These are phyloP conservation scores for Phrynocephalus forsythii DNA, from an alignment of 2,797 vertebrate species.

Conservation along the genomic window DNA sequence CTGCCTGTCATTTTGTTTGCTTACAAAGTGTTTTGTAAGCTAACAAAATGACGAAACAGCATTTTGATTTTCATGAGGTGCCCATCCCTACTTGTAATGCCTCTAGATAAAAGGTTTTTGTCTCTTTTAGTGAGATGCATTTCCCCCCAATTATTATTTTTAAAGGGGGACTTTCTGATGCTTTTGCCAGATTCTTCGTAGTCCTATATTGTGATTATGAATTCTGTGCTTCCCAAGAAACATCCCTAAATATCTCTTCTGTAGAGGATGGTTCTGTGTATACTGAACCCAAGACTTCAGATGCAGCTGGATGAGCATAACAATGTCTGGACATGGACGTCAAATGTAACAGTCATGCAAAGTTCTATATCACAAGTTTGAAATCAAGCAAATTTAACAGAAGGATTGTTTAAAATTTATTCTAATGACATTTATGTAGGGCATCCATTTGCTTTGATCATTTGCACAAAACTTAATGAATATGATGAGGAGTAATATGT, in stretches of 20 bases:
- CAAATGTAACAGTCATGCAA: slow-evolving; percentile 52
- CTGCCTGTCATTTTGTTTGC: too few species aligned
- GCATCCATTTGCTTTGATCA: slow-evolving; percentile 51
- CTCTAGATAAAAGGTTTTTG: background rate
- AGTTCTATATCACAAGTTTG: slow-evolving; percentile 45
- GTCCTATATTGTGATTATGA: slow-evolving; percentile 19
- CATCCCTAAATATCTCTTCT: slow-evolving; percentile 7
- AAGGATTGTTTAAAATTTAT: slow-evolving; percentile 52
- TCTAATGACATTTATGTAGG: slow-evolving; percentile 49
- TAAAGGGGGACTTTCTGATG: background rate
- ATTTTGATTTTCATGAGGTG: too few species aligned
- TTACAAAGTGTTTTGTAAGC: too few species aligned
- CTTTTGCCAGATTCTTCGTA: slow-evolving; percentile 28
- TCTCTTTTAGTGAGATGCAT: slow-evolving; percentile 10
- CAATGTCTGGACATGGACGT: slow-evolving; percentile 18
- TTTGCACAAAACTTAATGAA: slow-evolving; percentile 55
- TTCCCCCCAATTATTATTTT: slow-evolving; percentile 16
- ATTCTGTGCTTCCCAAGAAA: slow-evolving; percentile 15
- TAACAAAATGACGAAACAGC: too few species aligned
- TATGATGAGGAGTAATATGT: slow-evolving; percentile 49
- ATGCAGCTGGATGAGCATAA: slow-evolving; percentile 36
- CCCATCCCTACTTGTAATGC: background rate
- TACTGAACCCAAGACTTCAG: slow-evolving; percentile 33
- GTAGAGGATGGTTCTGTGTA: slow-evolving; percentile 18
- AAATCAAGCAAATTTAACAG: slow-evolving; percentile 48